Evolutionary conservation across 2,113 vertebrate species (phyloP), one percentile per base, ranked within the genome.

Genomic region (Melospiza melodia): DNA sequence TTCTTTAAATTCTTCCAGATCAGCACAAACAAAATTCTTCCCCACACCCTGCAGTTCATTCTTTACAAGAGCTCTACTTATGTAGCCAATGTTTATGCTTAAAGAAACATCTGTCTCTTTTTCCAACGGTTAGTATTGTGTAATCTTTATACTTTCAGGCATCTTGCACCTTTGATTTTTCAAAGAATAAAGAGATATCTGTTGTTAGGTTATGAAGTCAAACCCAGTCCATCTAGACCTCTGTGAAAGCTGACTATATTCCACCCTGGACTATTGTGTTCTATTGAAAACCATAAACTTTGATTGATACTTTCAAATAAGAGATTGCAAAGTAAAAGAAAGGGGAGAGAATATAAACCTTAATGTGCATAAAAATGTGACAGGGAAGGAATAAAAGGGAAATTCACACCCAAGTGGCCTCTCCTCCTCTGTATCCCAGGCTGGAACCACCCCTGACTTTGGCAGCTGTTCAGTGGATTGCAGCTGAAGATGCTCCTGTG

Each of bases 401-500:
- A 89, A 84, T 54, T 73, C 62, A 61, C 39, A 41, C 46, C 33
- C 35, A 27, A 20, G 11, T 78, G 48, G 24, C 44, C 23, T 84
- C n/a, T 72, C 9, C 30, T 83, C 16, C 44, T 55, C 52, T 79
- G 28, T 17, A 79, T 49, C n/a, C 33, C 59, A 62, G 66, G 68
- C 62, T 52, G 69, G 68, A 87, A n/a, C 11, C 8, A 0, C 17
- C 39, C 19, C 43, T 78, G 5, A 57, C 54, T 76, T 61, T 95
- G 94, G 87, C 84, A 0, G n/a, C 16, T 6, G 15, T 51, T 91
- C 59, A 23, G 71, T 41, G 75, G 33, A 88, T 77, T 0, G 0
- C 91, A 95, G 87, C 63, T 91, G 87, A 95, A 94, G 67, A 74
- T n/a, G 59, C 33, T 84, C 43, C 11, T 67, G 59, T 63, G 71